A percentile compares a stretch with the other conserved stretches of the same genome.
These are phyloP conservation scores for Caranx ignobilis DNA, from an alignment of 2,113 vertebrate species.

Conservation along the genomic window DNA sequence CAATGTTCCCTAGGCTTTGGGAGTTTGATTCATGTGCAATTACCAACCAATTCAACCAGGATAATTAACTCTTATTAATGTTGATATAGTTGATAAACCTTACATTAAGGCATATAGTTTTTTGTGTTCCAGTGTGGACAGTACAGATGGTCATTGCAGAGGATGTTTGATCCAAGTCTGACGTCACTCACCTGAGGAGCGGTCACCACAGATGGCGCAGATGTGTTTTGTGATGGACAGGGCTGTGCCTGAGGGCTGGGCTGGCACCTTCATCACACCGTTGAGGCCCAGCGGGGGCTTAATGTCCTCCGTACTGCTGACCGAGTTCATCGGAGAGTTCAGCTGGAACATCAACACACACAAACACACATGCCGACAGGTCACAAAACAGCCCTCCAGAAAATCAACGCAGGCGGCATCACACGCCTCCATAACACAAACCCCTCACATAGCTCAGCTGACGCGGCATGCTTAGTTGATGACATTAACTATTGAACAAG, in stretches of 20 bases:
- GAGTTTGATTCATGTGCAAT: slow-evolving; percentile 8
- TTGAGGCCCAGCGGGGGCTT: slow-evolving; percentile 97
- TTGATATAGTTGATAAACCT: neutral
- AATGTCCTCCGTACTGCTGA: slow-evolving; percentile 98
- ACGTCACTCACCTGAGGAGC: slow-evolving; percentile 92
- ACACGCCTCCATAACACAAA: slow-evolving; percentile 39
- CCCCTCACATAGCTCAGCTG: neutral
- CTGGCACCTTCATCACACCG: slow-evolving; percentile 96
- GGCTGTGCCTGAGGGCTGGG: slow-evolving; percentile 90
- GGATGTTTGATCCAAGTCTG: neutral
- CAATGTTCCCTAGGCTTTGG: neutral
- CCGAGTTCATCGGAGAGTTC: slow-evolving; percentile 96
- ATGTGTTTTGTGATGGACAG: slow-evolving; percentile 98
- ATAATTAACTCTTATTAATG: neutral
- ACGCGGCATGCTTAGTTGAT: neutral
- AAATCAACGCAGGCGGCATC: slow-evolving; percentile 25
- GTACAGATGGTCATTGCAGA: neutral
- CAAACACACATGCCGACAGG: slow-evolving; percentile 70
- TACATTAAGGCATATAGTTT: neutral
- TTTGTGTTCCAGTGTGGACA: neutral
- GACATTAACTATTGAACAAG: neutral
- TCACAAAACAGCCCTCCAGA: slow-evolving; percentile 59
- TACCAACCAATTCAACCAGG: neutral
- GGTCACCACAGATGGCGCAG: slow-evolving; percentile 98
- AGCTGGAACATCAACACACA: slow-evolving; percentile 86